Conservation (phyloP, 2,113 vertebrate genomes). For the Lepus americanus region DNA sequence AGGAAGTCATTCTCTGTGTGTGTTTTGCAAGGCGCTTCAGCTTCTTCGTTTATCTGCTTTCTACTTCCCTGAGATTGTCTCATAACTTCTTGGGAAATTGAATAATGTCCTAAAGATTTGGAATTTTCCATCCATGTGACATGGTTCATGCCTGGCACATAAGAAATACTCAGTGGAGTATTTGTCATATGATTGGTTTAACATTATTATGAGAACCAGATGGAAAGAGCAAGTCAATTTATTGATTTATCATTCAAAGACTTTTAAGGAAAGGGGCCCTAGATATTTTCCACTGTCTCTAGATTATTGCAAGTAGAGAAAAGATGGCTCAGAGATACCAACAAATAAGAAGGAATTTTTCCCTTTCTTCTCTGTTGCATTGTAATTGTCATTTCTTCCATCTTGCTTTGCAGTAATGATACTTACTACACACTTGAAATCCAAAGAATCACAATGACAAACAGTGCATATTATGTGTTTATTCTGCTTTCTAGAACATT, state of each 20-base stretch:
- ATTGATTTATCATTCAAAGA: neutral
- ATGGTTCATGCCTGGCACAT: neutral
- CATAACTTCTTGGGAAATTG: conserved; percentile 54
- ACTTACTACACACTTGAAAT: neutral
- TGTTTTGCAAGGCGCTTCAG: neutral
- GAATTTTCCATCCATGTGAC: neutral
- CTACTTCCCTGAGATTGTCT: neutral
- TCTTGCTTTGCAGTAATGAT: neutral
- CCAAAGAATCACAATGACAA: neutral
- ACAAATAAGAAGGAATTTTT: neutral
- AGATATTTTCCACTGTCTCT: neutral
- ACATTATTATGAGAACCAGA: neutral
- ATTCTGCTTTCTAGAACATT: neutral
- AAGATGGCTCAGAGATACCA: neutral
- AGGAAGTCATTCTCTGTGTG: neutral
- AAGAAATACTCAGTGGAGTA: neutral
- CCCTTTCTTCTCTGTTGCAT: neutral
- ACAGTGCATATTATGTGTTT: neutral
- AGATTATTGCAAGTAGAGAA: neutral
- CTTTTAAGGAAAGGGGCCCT: neutral
- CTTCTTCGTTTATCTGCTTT: neutral
- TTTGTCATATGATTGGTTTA: neutral
- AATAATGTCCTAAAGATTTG: conserved; percentile 4
- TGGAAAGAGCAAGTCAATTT: neutral
- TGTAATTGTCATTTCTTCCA: neutral